Evolutionary conservation across 2,888 invertebrate genomes (phyloP), one percentile per base, ranked within the genome.

Genomic region (Entomobrya proxima): DNA sequence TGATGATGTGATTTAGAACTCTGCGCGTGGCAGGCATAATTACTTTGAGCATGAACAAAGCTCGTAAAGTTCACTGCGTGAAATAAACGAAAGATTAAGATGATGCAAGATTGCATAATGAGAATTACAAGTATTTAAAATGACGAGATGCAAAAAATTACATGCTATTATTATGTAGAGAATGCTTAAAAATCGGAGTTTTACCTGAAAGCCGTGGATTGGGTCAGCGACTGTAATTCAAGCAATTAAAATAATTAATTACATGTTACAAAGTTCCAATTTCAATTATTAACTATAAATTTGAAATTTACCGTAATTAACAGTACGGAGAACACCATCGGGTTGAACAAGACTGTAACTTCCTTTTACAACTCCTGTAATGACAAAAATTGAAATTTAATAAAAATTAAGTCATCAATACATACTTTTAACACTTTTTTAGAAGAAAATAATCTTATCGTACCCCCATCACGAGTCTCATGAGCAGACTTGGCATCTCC

Each of bases 381-480:
- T n/a, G n/a, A n/a, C n/a, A n/a, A n/a, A n/a, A n/a, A n/a, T n/a
- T n/a, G n/a, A n/a, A n/a, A n/a, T n/a, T n/a, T n/a, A n/a, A n/a
- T n/a, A n/a, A n/a, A n/a, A n/a, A n/a, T n/a, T n/a, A n/a, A n/a
- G n/a, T n/a, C n/a, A n/a, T n/a, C n/a, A n/a, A n/a, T n/a, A n/a
- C n/a, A n/a, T n/a, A n/a, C n/a, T n/a, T n/a, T n/a, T n/a, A n/a
- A n/a, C n/a, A n/a, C n/a, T n/a, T n/a, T n/a, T n/a, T n/a, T n/a
- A n/a, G n/a, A n/a, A n/a, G n/a, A n/a, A n/a, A n/a, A n/a, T n/a
- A n/a, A n/a, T n/a, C n/a, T n/a, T n/a, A n/a, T n/a, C n/a, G n/a
- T n/a, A n/a, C 82, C 86, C 32, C 86, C 86, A 55, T 86, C 86
- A 11, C 86, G 69, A 27, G 83, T 86, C 35, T 86, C 86, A 35